Conservation (phyloP, 2,797 vertebrate species). For the Sylvia borin region DNA sequence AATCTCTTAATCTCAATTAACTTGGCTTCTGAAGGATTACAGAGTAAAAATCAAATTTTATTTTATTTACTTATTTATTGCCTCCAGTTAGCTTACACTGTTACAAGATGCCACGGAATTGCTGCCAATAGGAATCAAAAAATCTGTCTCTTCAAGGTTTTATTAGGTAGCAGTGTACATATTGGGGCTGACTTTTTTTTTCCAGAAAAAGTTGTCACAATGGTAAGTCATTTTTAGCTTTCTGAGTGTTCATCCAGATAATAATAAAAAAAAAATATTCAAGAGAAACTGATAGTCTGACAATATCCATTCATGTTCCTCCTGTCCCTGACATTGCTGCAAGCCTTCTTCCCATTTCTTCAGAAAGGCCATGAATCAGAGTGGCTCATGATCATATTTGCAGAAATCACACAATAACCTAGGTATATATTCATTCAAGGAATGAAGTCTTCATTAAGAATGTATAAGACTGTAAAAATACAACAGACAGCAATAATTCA, state of each 20-base stretch:
- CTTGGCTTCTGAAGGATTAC: not conserved
- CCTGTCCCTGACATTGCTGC: not conserved
- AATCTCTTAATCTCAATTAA: constrained; percentile 8
- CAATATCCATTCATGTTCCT: not conserved
- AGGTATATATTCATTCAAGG: not conserved
- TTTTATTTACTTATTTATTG: constrained; percentile 22
- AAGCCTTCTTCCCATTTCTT: not conserved
- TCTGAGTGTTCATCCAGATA: not conserved
- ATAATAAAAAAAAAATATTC: constrained; percentile 1
- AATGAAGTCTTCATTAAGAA: constrained; percentile 9
- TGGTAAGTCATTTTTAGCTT: not conserved
- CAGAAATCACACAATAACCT: constrained; percentile 8
- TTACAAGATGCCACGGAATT: not conserved
- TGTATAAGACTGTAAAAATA: not conserved
- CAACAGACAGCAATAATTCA: not conserved
- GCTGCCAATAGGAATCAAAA: not conserved
- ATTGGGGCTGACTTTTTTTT: not conserved
- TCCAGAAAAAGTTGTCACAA: not conserved
- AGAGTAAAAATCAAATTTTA: not conserved
- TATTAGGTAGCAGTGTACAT: not conserved
- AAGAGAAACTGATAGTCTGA: not conserved
- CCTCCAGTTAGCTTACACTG: not conserved
- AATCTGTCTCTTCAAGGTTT: not conserved
- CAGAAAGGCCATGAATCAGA: constrained; percentile 26
- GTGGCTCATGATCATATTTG: not conserved